Evolutionary conservation across 1,140 invertebrate species (phyloP).

Genomic region (Hylyphantes graminicola): DNA sequence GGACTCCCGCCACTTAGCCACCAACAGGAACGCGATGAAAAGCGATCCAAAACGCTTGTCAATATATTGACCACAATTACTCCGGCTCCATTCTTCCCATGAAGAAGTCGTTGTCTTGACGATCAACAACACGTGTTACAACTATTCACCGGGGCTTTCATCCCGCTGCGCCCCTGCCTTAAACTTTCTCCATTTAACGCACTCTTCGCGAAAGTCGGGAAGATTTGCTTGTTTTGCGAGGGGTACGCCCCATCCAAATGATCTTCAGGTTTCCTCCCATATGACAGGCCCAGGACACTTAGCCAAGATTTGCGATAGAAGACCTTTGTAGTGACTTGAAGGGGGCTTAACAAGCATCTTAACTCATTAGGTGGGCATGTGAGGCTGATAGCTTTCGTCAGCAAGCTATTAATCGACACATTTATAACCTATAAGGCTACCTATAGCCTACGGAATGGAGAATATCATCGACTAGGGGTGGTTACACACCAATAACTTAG

Average conservation of each 20-base stretch:
- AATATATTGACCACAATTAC: constrained; percentile 59
- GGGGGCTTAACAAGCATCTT: constrained; percentile 30
- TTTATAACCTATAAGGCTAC: neutral
- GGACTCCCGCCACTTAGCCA: constrained; percentile 37
- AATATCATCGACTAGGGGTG: too few relatives aligned
- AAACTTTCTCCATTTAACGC: constrained; percentile 58
- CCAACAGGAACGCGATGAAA: constrained; percentile 44
- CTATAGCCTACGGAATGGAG: too few relatives aligned
- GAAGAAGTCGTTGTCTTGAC: constrained; percentile 52
- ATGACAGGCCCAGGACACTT: constrained; percentile 41
- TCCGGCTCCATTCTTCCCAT: constrained; percentile 28
- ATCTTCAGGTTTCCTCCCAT: constrained; percentile 50
- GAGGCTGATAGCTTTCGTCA: constrained; percentile 25
- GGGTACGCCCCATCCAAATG: constrained; percentile 30
- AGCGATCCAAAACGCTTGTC: constrained; percentile 42
- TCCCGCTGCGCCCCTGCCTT: constrained; percentile 35
- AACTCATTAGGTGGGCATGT: constrained; percentile 34
- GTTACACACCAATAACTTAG: too few relatives aligned
- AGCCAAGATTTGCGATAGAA: constrained; percentile 30
- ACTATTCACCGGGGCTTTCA: constrained; percentile 48
- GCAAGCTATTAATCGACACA: constrained; percentile 27
- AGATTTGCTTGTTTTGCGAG: constrained; percentile 54
- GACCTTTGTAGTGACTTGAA: constrained; percentile 18
- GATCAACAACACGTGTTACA: constrained; percentile 59
- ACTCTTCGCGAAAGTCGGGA: constrained; percentile 30